phyloP scores from a whole-genome alignment of 1,140 invertebrate genomes.

The Camponotus floridanus region DNA sequence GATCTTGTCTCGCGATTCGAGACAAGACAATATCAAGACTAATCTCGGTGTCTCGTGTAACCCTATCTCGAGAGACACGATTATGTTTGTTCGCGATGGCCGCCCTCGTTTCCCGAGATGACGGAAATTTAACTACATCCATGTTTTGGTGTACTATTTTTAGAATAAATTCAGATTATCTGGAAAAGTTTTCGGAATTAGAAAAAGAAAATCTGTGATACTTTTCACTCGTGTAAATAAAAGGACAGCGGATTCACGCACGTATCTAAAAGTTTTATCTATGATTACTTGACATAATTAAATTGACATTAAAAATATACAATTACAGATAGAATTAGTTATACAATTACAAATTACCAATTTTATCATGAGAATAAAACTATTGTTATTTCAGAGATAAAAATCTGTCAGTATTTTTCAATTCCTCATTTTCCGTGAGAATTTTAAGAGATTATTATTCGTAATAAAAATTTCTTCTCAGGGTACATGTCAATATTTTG shows the following conservation, averaged over 20 bases:
- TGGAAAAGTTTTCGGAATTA: not conserved
- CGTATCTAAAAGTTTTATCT: not conserved
- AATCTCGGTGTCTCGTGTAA: no score
- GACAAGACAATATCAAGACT: no score
- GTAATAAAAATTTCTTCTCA: not conserved
- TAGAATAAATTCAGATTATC: not conserved
- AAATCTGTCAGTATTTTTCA: not conserved
- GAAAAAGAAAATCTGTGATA: not conserved
- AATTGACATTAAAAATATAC: not conserved
- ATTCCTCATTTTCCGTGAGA: not conserved
- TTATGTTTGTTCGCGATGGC: constrained; percentile 56
- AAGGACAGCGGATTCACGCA: not conserved
- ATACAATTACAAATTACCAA: not conserved
- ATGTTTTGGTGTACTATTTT: not conserved
- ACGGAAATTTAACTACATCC: constrained; percentile 16
- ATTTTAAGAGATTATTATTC: not conserved
- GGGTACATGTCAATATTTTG: no score
- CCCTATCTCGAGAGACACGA: constrained; percentile 32
- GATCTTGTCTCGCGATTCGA: no score
- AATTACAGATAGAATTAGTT: not conserved
- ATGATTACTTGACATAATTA: not conserved
- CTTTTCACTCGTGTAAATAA: not conserved
- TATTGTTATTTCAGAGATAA: not conserved
- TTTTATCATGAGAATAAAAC: not conserved
- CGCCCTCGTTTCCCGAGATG: constrained; percentile 13